Evolutionary conservation across 2,113 vertebrate species (phyloP).

Genomic region (Felis chaus): DNA sequence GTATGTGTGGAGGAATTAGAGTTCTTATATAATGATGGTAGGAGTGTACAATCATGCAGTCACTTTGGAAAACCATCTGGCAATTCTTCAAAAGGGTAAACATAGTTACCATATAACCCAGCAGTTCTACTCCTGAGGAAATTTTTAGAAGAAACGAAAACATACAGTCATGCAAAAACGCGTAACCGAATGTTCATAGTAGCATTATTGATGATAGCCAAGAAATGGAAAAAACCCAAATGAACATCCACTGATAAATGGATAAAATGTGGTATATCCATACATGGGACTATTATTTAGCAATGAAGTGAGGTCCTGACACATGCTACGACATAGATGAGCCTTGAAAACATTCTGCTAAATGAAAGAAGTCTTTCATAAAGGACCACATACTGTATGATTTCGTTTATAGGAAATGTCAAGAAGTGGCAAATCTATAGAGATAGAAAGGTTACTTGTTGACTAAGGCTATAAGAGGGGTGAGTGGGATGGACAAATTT

Average conservation of each 20-base stretch:
- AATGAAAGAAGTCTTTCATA: not conserved
- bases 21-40: not conserved
- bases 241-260: not conserved
- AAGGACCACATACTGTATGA: not conserved
- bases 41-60: not conserved
- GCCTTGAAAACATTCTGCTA: not conserved
- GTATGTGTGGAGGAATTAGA: not conserved
- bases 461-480: not conserved
- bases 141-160: not conserved
- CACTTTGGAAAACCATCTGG: not conserved
- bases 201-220: not conserved
- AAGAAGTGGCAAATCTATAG: not conserved
- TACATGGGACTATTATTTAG: not conserved
- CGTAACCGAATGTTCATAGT: not conserved
- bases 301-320: not conserved
- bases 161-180: not conserved
- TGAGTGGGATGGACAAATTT: not conserved
- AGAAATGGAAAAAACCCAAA: not conserved
- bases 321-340: not conserved
- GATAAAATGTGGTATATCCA: not conserved
- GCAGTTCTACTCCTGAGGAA: not conserved
- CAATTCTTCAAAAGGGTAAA: not conserved
- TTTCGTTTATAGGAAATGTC: not conserved
- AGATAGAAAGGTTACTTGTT: not conserved
- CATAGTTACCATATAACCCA: not conserved